Conservation (phyloP, 2,113 vertebrate genomes). For the Oryzias melastigma region DNA sequence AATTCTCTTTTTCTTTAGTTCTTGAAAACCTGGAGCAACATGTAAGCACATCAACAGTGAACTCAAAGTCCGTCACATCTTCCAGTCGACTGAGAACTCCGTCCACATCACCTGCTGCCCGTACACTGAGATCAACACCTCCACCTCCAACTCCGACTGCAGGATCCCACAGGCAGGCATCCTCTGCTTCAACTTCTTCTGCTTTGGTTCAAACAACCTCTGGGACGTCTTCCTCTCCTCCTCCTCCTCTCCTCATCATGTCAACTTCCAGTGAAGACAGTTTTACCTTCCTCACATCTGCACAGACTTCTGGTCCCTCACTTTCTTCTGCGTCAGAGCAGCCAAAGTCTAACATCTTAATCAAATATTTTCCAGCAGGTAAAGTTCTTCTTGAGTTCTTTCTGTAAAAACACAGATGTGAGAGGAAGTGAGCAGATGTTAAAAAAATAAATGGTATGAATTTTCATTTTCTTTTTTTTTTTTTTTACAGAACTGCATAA, state of each 20-base stretch:
- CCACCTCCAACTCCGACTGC: not conserved
- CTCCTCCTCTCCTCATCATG: constrained; percentile 11
- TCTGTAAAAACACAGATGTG: too few relatives aligned
- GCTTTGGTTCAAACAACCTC: not conserved
- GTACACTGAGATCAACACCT: not conserved
- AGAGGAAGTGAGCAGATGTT: too few relatives aligned
- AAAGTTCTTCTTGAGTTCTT: not conserved
- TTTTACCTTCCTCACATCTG: not conserved
- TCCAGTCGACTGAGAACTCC: not conserved
- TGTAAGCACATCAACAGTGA: not conserved
- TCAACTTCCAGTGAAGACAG: not conserved
- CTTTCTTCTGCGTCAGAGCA: not conserved
- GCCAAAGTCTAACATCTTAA: not conserved
- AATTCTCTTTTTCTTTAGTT: not conserved
- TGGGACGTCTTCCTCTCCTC: not conserved
- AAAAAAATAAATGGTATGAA: too few relatives aligned
- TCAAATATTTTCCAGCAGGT: constrained; percentile 14
- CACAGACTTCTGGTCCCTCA: not conserved
- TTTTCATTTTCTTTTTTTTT: too few relatives aligned
- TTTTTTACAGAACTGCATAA: too few relatives aligned
- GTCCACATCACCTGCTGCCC: not conserved
- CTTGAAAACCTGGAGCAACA: constrained; percentile 29
- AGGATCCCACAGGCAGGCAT: not conserved
- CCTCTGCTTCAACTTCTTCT: not conserved
- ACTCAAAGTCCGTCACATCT: not conserved